Evolutionary conservation across 2,888 invertebrate species (phyloP), one percentile per base, ranked within the genome.

Genomic region (Sclerodermus sp.): DNA sequence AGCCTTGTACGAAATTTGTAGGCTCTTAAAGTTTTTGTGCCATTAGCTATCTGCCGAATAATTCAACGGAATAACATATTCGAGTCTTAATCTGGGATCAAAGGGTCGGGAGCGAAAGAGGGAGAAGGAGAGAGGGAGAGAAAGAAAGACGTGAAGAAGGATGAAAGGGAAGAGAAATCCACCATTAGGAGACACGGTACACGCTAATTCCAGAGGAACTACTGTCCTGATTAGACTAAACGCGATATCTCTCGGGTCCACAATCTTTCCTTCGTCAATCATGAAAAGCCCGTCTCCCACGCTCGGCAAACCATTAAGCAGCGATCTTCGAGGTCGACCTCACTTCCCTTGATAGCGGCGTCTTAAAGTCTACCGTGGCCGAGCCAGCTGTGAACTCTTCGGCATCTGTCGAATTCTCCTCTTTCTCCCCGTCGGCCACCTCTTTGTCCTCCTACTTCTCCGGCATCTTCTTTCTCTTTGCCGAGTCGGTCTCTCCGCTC

Each of bases 321-420:
- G 36, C 53, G 61, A 67, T 67, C 57, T 40, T 48, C 50, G 70
- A 71, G 73, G 68, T 76, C 71, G 77, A 77, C 76, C 77, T 70
- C 75, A 74, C 77, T 77, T 77, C 77, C 77, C 76, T 66, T 67
- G 77, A 77, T 77, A 77, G 74, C 69, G 71, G 69, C 67, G 67
- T 70, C 72, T 69, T 60, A 56, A 63, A 65, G 70, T 71, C 73
- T 71, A 62, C 62, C 62, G 62, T 62, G 63, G 60, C 60, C 59
- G 47, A 47, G 51, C 56, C 61, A 57, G 60, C 58, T 63, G 61
- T 59, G 48, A 12, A 3, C 34, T 23, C 37, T 34, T n/a, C 45
- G 31, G 38, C 50, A 37, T 53, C 53, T 36, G 37, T 42, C 36
- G 8, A 14, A 45, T 47, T 41, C 15, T 49, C 47, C 51, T 55